Percentiles rank a stretch among this genome's conserved stretches.
These are phyloP conservation scores for Brachyalestes nurse DNA, from an alignment of 2,797 vertebrate species.

Conservation along the genomic window DNA sequence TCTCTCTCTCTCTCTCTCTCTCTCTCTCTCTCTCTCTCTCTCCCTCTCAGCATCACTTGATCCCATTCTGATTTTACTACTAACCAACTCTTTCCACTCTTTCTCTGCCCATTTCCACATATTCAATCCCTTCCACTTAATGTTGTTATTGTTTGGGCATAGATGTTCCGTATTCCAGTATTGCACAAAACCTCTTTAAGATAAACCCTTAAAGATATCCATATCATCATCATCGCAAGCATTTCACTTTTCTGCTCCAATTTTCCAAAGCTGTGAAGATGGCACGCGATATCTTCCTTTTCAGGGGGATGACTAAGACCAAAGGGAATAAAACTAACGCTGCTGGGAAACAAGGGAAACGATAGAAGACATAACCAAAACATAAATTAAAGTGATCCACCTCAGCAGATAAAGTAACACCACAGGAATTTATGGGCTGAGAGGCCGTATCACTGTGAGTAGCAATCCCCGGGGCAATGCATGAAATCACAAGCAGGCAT, in stretches of 20 bases:
- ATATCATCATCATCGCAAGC: not conserved
- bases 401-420: conserved; percentile 44
- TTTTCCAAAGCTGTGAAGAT: not conserved
- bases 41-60: conserved; percentile 17
- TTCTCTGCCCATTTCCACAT: conserved; percentile 18
- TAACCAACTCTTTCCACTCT: conserved; percentile 23
- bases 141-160: conserved; percentile 14
- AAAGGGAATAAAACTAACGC: conserved; percentile 1
- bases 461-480: conserved; percentile 32
- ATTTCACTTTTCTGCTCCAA: not conserved
- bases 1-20: not conserved
- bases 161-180: not conserved
- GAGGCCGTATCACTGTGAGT: conserved; percentile 24
- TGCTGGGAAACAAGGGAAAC: not conserved
- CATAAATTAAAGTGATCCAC: conserved; percentile 46
- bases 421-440: conserved; percentile 41
- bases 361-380: conserved; percentile 4
- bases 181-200: not conserved
- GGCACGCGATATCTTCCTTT: conserved; percentile 15
- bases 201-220: not conserved
- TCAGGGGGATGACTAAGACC: conserved; percentile 1
- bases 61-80: conserved; percentile 38
- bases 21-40: conserved; percentile 1
- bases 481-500: conserved; percentile 37
- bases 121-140: conserved; percentile 28